These are phyloP conservation scores for Suncus etruscus DNA, from an alignment of 2,113 vertebrate genomes.

Conservation along the genomic window DNA sequence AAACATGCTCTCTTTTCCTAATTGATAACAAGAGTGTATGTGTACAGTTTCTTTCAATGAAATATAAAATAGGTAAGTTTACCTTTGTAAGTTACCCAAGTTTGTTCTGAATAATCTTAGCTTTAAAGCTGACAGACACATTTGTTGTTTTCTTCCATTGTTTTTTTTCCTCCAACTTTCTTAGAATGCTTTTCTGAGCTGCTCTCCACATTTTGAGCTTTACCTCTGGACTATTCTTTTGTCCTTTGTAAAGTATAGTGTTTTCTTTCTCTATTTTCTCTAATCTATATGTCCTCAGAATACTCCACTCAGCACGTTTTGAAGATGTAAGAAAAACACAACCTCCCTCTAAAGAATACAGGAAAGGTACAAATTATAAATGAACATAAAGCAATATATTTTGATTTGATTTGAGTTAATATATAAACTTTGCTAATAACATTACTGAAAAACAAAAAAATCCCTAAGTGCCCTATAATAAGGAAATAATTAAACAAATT, in stretches of 20 bases:
- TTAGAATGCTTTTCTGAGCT: neutral
- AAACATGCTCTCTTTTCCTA: neutral
- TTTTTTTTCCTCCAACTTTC: fast-evolving
- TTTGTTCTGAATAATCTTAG: neutral
- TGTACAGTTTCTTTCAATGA: neutral
- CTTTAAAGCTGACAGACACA: neutral
- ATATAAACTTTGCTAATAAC: neutral
- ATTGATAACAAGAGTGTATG: neutral
- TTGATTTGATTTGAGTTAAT: conserved; percentile 29
- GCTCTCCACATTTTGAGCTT: neutral
- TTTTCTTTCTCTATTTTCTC: neutral
- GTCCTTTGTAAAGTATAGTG: neutral
- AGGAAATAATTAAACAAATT: neutral
- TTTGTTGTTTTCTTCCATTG: neutral
- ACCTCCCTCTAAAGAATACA: neutral
- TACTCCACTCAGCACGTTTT: neutral
- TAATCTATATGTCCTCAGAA: neutral
- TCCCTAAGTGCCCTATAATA: neutral
- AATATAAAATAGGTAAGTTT: neutral
- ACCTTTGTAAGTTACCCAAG: fast-evolving
- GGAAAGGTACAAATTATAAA: neutral
- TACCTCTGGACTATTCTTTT: neutral
- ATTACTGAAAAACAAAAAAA: neutral
- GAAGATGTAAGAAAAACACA: neutral
- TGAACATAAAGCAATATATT: conserved; percentile 22